These are phyloP conservation scores for Tenebrio molitor DNA, from an alignment of 1,140 invertebrate species.

Conservation along the genomic window DNA sequence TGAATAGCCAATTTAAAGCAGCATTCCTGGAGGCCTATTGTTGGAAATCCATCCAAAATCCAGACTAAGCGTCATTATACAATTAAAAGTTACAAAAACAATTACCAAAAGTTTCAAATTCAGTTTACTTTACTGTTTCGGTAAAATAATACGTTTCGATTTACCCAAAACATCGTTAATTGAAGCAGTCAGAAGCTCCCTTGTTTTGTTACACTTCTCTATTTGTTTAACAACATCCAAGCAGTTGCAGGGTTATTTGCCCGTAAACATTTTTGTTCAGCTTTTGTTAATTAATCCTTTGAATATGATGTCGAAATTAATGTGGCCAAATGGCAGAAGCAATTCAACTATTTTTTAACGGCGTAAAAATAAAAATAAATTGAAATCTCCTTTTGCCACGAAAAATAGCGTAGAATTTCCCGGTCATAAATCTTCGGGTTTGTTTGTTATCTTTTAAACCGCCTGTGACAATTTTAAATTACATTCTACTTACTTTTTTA, in stretches of 20 bases:
- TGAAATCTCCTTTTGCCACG: constrained; percentile 36
- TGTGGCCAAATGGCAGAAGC: too few species aligned
- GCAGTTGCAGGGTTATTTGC: neutral
- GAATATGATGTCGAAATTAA: too few species aligned
- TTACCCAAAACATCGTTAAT: neutral
- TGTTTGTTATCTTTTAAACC: constrained; percentile 53
- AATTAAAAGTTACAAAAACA: constrained; percentile 28
- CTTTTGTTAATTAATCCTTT: constrained; percentile 8
- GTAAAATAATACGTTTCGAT: neutral
- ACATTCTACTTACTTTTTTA: constrained; percentile 47
- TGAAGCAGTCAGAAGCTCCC: neutral
- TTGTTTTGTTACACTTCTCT: too few species aligned
- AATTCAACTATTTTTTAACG: neutral
- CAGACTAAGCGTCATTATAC: neutral
- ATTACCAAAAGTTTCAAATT: neutral
- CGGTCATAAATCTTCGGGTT: constrained; percentile 48
- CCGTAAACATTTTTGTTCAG: too few species aligned
- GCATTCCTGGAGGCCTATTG: neutral
- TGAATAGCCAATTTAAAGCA: too few species aligned
- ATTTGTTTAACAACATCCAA: constrained; percentile 2
- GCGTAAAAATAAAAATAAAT: constrained; percentile 30
- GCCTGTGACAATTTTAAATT: constrained; percentile 52
- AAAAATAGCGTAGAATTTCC: constrained; percentile 31
- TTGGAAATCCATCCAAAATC: neutral
- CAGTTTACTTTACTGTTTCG: neutral